These are phyloP conservation scores for Baronia brevicornis DNA, from an alignment of 2,888 invertebrate species.

Conservation along the genomic window DNA sequence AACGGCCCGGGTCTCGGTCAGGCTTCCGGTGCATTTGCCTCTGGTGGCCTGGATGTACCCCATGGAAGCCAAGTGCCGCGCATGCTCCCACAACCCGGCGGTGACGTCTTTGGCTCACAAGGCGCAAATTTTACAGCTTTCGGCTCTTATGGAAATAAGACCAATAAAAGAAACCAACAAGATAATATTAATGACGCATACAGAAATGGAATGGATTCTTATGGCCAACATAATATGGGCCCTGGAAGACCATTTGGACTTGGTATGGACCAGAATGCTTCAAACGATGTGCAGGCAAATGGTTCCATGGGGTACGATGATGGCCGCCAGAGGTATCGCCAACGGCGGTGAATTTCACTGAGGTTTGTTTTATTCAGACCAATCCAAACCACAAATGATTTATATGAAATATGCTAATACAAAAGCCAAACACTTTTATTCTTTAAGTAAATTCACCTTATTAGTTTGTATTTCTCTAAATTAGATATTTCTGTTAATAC, in stretches of 20 bases:
- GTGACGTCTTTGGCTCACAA: constrained; percentile 44
- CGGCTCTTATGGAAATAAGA: constrained; percentile 57
- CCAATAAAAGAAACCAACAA: constrained; percentile 37
- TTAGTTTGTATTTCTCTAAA: too few species aligned
- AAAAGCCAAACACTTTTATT: too few species aligned
- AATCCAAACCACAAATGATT: constrained; percentile 60
- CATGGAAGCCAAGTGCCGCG: constrained; percentile 66
- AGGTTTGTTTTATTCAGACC: constrained; percentile 72
- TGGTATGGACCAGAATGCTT: constrained; percentile 39
- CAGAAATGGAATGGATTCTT: constrained; percentile 41
- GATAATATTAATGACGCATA: constrained; percentile 34
- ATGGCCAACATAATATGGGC: constrained; percentile 50
- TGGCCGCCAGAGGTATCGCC: constrained; percentile 71
- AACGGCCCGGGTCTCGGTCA: constrained; percentile 45
- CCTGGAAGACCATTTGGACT: constrained; percentile 48
- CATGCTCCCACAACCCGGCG: constrained; percentile 54
- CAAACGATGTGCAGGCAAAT: constrained; percentile 51
- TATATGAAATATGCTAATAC: constrained; percentile 26
- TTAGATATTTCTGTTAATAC: too few species aligned
- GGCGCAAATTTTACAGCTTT: constrained; percentile 66
- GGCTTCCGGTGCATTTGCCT: constrained; percentile 36
- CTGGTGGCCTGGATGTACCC: constrained; percentile 66
- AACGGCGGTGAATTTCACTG: constrained; percentile 61
- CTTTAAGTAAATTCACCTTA: too few species aligned
- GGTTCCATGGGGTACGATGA: constrained; percentile 70